These are phyloP conservation scores for Myotis vivesi DNA, from an alignment of 2,797 vertebrate genomes.

Conservation along the genomic window DNA sequence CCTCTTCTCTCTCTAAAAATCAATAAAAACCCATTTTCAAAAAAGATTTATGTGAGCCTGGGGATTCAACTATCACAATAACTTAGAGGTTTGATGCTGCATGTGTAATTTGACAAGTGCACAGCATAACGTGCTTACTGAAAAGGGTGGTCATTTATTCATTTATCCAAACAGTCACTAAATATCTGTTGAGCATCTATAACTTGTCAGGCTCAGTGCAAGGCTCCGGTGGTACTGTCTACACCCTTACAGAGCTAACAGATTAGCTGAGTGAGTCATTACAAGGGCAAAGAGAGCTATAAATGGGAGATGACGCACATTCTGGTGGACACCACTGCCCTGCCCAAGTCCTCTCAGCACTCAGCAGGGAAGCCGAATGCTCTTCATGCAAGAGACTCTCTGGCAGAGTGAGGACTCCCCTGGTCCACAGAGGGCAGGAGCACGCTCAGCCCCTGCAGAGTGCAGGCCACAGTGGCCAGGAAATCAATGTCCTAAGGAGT, in stretches of 20 bases:
- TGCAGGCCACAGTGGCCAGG: background rate
- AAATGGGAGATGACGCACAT: background rate
- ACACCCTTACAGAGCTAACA: background rate
- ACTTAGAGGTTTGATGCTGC: background rate
- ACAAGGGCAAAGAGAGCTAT: background rate
- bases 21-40: too few species aligned
- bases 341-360: background rate
- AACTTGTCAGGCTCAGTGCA: background rate
- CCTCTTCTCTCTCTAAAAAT: too few species aligned
- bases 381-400: background rate
- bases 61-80: background rate
- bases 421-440: background rate
- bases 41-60: background rate
- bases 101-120: background rate
- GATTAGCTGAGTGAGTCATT: background rate
- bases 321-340: background rate
- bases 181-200: background rate
- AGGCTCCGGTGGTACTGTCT: background rate
- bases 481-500: background rate
- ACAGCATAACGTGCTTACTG: background rate
- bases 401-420: background rate
- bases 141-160: background rate
- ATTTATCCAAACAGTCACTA: background rate
- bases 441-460: too few species aligned
- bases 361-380: background rate